Percentiles rank a stretch among this genome's conserved stretches.
Conservation (phyloP, 2,797 vertebrate genomes). For the Paratrypauchen microcephalus region DNA sequence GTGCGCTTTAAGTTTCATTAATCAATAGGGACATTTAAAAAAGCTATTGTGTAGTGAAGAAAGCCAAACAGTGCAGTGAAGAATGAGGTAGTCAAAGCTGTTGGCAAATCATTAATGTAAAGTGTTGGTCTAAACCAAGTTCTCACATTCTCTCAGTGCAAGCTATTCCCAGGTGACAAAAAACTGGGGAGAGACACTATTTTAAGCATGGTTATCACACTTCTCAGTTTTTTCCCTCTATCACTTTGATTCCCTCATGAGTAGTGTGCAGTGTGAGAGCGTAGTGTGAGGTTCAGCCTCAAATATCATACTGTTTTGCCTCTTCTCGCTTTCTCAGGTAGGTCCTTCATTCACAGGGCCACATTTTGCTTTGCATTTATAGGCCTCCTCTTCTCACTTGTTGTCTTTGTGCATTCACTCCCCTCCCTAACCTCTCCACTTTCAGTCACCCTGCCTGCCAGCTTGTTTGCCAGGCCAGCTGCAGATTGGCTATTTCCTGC, state of each 20-base stretch:
- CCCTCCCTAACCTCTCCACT: conserved; percentile 55
- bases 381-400: conserved; percentile 56
- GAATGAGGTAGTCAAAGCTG: conserved; percentile 71
- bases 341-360: conserved; percentile 38
- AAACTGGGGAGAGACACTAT: conserved; percentile 65
- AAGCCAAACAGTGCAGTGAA: conserved; percentile 52
- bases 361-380: conserved; percentile 54
- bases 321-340: conserved; percentile 30
- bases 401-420: conserved; percentile 52
- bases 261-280: conserved; percentile 37
- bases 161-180: conserved; percentile 72
- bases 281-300: conserved; percentile 31
- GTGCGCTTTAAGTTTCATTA: conserved; percentile 59
- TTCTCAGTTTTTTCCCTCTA: conserved; percentile 34
- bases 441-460: conserved; percentile 39
- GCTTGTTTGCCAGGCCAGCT: conserved; percentile 57
- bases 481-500: conserved; percentile 80
- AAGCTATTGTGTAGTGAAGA: conserved; percentile 59
- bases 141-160: conserved; percentile 58
- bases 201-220: conserved; percentile 75
- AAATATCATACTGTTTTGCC: conserved; percentile 44
- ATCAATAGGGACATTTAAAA: conserved; percentile 68
- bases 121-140: conserved; percentile 66
- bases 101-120: conserved; percentile 73
- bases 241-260: conserved; percentile 51